Evolutionary conservation across 2,797 vertebrate species (phyloP).

Genomic region (Pseudochromis fuscus): DNA sequence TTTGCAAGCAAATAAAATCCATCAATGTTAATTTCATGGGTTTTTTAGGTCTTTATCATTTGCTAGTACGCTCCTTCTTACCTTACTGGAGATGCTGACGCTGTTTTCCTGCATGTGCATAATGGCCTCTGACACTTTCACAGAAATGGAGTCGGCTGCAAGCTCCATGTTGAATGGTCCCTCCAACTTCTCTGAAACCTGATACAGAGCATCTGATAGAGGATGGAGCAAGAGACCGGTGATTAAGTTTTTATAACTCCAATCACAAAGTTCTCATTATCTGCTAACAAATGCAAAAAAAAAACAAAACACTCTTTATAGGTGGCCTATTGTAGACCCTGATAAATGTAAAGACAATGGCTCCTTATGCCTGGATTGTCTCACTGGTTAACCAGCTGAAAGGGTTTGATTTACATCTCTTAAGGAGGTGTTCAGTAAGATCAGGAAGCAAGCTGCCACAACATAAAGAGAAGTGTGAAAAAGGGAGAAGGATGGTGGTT

Average conservation of each 20-base stretch:
- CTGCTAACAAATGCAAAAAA: neutral
- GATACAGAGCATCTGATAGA: conserved; percentile 87
- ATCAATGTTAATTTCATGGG: neutral
- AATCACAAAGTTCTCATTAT: conserved; percentile 3
- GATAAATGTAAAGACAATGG: conserved; percentile 29
- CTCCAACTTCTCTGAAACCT: conserved; percentile 89
- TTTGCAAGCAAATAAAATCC: neutral
- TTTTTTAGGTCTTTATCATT: conserved; percentile 3
- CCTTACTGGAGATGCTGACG: conserved; percentile 89
- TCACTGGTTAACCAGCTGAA: conserved; percentile 5
- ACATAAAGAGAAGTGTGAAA: conserved; percentile 10
- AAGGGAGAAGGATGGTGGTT: neutral
- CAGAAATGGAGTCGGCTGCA: conserved; percentile 88
- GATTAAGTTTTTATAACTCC: conserved; percentile 3
- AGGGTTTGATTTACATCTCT: conserved; percentile 33
- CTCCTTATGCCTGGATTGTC: conserved; percentile 13
- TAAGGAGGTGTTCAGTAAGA: conserved; percentile 7
- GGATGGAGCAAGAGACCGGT: conserved; percentile 9
- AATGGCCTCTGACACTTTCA: conserved; percentile 92
- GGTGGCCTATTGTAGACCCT: neutral
- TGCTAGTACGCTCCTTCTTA: conserved; percentile 44
- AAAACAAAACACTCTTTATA: neutral
- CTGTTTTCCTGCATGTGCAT: conserved; percentile 94
- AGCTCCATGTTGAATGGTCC: conserved; percentile 92
- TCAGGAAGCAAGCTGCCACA: conserved; percentile 2